Base-by-base conservation (phyloP, 1,140 invertebrate genomes). In the Argopecten irradians region DNA sequence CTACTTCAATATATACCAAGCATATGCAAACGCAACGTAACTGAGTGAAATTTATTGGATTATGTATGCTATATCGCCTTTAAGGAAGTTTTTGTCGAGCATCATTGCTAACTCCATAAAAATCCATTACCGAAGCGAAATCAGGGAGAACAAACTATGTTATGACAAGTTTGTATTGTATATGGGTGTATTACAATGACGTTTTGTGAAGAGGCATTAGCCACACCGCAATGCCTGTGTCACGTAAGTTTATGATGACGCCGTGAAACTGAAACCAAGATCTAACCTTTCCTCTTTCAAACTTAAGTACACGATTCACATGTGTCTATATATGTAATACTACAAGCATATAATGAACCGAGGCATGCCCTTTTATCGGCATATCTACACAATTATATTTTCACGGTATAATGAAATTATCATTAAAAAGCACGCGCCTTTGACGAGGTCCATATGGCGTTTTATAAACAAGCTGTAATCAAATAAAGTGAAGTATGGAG, bases 141-240 rank as follows among this genome's bases (percentile, higher is more conserved):
- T 8, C 55, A 71, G n/a, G 28, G 28, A n/a, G 55, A 71, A 71
- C 55, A n/a, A n/a, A 28, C 55, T 11, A 28, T 16, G 22, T 16
- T 71, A 71, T 71, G 55, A 71, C 55, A 71, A 71, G 55, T n/a
- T 71, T 71, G 55, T 28, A 71, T 71, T 71, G 55, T 71, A n/a
- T 16, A 71, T 71, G 55, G 28, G 55, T n/a, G n/a, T 71, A n/a
- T 71, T 28, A 71, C 55, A n/a, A n/a, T n/a, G n/a, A n/a, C n/a
- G n/a, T 16, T 71, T 71, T 71, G 1, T 28, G 55, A 71, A n/a
- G 1, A 28, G 55, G 55, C n/a, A 28, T 28, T 71, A 1, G 28
- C 5, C n/a, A 71, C 28, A 7, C n/a, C 55, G 28, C 16, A n/a
- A 11, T 16, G 55, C 5, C 28, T 22, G 13, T 28, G 11, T 71